Conservation (phyloP, 2,113 vertebrate species). For the Anas platyrhynchos region DNA sequence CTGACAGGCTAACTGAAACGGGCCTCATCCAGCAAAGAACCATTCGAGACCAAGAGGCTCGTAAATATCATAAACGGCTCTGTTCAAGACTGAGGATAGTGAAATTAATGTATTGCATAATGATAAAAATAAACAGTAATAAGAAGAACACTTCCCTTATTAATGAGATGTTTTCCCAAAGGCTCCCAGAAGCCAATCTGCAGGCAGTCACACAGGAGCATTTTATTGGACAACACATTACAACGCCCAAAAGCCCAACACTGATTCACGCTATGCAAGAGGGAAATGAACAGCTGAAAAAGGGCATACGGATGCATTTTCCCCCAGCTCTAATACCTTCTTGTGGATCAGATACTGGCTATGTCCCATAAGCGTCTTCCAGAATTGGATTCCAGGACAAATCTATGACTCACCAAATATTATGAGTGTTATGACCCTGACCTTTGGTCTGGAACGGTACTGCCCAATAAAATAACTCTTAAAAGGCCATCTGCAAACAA, state of each 20-base stretch:
- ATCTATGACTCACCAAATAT: constrained; percentile 55
- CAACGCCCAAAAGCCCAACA: neutral
- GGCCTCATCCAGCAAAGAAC: neutral
- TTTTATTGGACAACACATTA: neutral
- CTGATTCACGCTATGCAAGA: neutral
- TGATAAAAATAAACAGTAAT: neutral
- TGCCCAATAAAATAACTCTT: constrained; percentile 23
- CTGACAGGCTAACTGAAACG: neutral
- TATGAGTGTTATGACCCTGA: constrained; percentile 34
- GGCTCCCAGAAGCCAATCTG: neutral
- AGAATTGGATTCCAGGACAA: constrained; percentile 50
- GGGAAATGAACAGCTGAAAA: neutral
- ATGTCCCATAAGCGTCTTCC: constrained; percentile 8
- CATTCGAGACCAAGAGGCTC: neutral
- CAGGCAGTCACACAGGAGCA: neutral
- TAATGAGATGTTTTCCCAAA: neutral
- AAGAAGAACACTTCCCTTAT: neutral
- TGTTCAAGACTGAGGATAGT: neutral
- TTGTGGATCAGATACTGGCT: neutral
- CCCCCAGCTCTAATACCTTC: neutral
- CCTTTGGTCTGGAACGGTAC: constrained; percentile 20
- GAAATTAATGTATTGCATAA: neutral
- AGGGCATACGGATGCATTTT: neutral
- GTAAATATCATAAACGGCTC: neutral
- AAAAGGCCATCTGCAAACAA: neutral